Evolutionary conservation across 35 echinoderm and acorn worm species (phyloP).

Genomic region (Ptychodera flava): DNA sequence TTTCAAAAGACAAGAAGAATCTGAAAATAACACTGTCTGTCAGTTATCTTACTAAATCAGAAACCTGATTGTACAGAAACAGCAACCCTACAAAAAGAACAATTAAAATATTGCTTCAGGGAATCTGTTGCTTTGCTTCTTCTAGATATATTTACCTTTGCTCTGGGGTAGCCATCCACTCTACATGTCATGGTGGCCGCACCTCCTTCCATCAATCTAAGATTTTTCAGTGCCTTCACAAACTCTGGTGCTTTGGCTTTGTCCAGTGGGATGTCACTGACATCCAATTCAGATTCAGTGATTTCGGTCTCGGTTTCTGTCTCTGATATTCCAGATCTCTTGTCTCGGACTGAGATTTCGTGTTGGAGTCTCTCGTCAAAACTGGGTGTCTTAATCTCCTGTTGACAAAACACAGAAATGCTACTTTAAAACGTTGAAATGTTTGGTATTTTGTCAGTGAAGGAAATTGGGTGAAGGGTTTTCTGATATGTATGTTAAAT

Average conservation of each 20-base stretch:
- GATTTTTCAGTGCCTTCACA: constrained; percentile 87
- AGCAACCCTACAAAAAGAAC: too few species aligned
- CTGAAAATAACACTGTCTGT: too few species aligned
- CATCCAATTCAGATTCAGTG: constrained; percentile 81
- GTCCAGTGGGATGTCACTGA: constrained; percentile 45
- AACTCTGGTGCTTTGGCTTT: constrained; percentile 53
- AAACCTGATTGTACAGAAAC: too few species aligned
- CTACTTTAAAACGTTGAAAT: too few species aligned
- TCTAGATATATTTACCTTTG: too few species aligned
- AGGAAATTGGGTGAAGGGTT: too few species aligned
- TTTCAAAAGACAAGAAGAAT: too few species aligned
- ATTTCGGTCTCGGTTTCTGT: constrained; percentile 89
- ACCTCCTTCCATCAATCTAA: constrained; percentile 60
- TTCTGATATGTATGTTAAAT: too few species aligned
- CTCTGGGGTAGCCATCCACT: constrained; percentile 69
- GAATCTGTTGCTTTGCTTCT: too few species aligned
- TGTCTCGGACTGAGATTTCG: constrained; percentile 18
- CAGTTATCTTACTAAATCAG: too few species aligned
- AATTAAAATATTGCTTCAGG: too few species aligned
- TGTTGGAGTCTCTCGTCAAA: constrained; percentile 79
- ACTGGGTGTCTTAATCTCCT: background rate
- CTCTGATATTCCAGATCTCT: constrained; percentile 10
- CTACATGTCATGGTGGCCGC: constrained; percentile 72
- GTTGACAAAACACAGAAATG: background rate
- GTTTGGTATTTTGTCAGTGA: too few species aligned